Conservation (phyloP, 2,797 vertebrate genomes). For the Eulemur coronatus region DNA sequence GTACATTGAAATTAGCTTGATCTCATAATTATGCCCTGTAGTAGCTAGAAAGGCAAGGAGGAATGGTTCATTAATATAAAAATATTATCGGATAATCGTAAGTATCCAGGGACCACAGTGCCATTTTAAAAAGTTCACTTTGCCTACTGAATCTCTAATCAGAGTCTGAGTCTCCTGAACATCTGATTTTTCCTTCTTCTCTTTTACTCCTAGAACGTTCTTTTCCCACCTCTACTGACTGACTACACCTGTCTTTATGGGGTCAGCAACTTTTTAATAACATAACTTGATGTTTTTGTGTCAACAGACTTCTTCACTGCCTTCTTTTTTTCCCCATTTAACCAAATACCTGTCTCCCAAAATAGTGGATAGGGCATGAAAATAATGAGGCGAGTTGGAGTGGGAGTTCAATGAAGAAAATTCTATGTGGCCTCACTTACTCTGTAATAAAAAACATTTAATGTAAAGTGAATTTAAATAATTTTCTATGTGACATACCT, state of each 20-base stretch:
- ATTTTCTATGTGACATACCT: not conserved
- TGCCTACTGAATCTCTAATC: not conserved
- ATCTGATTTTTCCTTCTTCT: not conserved
- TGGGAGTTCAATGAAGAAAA: not conserved
- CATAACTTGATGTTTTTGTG: not conserved
- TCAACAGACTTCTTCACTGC: not conserved
- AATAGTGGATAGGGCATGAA: not conserved
- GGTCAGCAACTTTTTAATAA: not conserved
- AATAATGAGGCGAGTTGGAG: not conserved
- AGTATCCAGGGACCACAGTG: not conserved
- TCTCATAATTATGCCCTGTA: not conserved
- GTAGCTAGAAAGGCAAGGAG: not conserved
- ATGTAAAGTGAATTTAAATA: not conserved
- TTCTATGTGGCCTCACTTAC: not conserved
- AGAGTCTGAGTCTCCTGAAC: not conserved
- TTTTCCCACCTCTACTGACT: accelerated
- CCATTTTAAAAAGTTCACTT: not conserved
- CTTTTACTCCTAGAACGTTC: not conserved
- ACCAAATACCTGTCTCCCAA: not conserved
- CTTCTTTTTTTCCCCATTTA: not conserved
- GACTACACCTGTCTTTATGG: not conserved
- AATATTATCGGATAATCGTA: constrained; percentile 31
- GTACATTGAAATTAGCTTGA: constrained; percentile 35
- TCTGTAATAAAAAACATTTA: not conserved
- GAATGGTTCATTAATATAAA: constrained; percentile 22